Conservation (phyloP, 2,113 vertebrate species). For the Rostratula benghalensis region DNA sequence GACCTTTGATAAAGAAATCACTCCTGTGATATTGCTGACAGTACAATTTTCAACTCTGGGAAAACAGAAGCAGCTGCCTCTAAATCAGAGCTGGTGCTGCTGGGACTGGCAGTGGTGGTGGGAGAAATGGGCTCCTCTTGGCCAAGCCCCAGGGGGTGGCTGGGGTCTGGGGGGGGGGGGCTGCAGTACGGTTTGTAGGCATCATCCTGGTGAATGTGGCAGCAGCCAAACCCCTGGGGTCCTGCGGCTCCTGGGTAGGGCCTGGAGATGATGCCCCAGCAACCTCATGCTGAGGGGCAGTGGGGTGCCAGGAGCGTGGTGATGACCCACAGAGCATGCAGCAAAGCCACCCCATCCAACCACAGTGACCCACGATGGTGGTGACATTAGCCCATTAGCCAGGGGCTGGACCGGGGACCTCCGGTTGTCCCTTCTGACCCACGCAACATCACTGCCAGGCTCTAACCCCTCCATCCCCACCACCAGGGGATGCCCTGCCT, state of each 20-base stretch:
- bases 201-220: fast-evolving
- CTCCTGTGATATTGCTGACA: slow-evolving; percentile 38
- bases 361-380: fast-evolving
- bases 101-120: fast-evolving
- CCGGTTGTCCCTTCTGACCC: fast-evolving
- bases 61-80: not conserved
- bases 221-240: fast-evolving
- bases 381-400: not conserved
- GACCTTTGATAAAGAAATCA: slow-evolving; percentile 67
- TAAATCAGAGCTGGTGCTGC: not conserved
- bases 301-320: not conserved
- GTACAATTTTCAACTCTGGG: not conserved
- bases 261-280: not conserved
- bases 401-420: not conserved
- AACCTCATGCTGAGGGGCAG: fast-evolving
- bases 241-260: not conserved
- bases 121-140: fast-evolving
- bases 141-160: not conserved
- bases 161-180: not conserved
- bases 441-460: not conserved
- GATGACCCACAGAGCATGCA: fast-evolving
- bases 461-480: not conserved
- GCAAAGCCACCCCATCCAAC: not conserved
- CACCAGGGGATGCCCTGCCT: not conserved
- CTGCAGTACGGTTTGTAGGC: fast-evolving